phyloP scores from a whole-genome alignment of 2,113 vertebrate genomes.

The Hypanus sabinus region DNA sequence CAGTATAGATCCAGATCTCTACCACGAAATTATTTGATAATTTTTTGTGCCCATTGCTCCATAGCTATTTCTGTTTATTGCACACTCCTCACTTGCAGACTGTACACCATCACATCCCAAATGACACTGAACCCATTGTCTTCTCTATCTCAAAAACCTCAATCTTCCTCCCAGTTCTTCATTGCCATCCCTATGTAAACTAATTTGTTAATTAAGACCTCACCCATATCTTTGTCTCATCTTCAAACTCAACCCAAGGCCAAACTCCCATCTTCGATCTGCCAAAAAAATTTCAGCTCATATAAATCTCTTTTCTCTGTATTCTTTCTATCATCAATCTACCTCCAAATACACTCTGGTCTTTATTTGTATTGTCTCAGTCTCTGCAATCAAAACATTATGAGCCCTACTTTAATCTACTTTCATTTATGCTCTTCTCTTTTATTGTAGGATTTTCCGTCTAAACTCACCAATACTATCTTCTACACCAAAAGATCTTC shows the following conservation, averaged over 20 bases:
- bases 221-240: not conserved
- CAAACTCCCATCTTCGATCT: not conserved
- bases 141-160: not conserved
- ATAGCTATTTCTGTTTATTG: too few species aligned
- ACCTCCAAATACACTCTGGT: not conserved
- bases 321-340: not conserved
- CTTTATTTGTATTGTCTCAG: too few species aligned
- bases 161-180: not conserved
- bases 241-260: not conserved
- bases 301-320: not conserved
- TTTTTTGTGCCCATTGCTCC: not conserved
- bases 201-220: not conserved
- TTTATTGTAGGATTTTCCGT: too few species aligned
- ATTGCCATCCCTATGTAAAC: not conserved
- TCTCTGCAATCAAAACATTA: too few species aligned
- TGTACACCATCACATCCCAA: not conserved
- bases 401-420: too few species aligned
- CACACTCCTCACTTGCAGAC: not conserved
- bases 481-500: not conserved
- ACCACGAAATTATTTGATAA: not conserved
- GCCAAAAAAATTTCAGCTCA: not conserved
- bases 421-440: too few species aligned
- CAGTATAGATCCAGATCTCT: not conserved
- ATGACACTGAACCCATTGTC: not conserved
- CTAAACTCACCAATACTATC: too few species aligned